Percentiles rank a stretch among this genome's conserved stretches.
Evolutionary conservation across 2,797 vertebrate genomes (phyloP).

Genomic region (Liasis olivaceus): DNA sequence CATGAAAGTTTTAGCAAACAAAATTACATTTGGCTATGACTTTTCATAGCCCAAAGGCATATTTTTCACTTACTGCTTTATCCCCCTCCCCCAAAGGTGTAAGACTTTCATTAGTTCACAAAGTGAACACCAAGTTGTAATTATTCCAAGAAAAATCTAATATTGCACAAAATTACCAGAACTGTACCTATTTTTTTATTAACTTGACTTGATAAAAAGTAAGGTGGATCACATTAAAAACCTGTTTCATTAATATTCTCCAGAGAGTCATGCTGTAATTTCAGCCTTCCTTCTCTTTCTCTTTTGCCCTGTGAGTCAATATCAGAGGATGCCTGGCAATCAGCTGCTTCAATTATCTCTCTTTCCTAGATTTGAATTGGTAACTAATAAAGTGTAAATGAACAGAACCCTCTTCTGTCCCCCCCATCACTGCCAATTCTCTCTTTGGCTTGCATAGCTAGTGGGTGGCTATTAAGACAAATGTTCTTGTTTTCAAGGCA

Average conservation of each 20-base stretch:
- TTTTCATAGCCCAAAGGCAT: slow-evolving; percentile 29
- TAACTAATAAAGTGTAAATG: slow-evolving; percentile 70
- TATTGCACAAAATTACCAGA: slow-evolving; percentile 56
- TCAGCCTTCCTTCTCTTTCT: slow-evolving; percentile 60
- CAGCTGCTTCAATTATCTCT: slow-evolving; percentile 68
- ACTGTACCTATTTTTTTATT: slow-evolving; percentile 59
- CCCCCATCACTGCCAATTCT: too few species aligned
- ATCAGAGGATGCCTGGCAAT: slow-evolving; percentile 66
- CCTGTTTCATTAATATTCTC: slow-evolving; percentile 69
- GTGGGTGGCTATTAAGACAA: slow-evolving; percentile 46
- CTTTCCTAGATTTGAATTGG: slow-evolving; percentile 65
- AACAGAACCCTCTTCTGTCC: slow-evolving; percentile 51
- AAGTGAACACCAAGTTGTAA: slow-evolving; percentile 40
- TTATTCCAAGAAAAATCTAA: slow-evolving; percentile 58
- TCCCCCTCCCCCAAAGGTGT: not conserved
- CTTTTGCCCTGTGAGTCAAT: slow-evolving; percentile 69
- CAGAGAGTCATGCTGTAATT: slow-evolving; percentile 65
- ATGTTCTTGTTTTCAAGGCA: slow-evolving; percentile 44
- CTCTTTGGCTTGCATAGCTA: slow-evolving; percentile 34
- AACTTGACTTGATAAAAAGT: slow-evolving; percentile 62
- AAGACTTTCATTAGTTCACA: slow-evolving; percentile 40
- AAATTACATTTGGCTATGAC: slow-evolving; percentile 24
- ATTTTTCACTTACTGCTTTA: not conserved
- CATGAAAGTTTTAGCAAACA: slow-evolving; percentile 51
- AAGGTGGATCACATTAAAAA: slow-evolving; percentile 61